phyloP scores from a whole-genome alignment of 2,888 invertebrate genomes.

The Eurytoma adleriae region DNA sequence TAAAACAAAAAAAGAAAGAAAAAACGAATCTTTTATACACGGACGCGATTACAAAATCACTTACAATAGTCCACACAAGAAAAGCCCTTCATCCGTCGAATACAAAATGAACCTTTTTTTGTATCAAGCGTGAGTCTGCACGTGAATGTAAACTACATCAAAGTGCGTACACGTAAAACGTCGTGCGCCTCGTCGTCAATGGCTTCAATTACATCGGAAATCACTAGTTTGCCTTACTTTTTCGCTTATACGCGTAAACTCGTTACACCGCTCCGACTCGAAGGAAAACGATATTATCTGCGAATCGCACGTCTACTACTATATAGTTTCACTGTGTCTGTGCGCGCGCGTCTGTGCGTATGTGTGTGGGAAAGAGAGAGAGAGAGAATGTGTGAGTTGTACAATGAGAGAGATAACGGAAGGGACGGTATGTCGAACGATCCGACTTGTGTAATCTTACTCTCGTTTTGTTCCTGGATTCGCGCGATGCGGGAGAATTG shows the following conservation, averaged over 20 bases:
- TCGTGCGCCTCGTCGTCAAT: constrained; percentile 56
- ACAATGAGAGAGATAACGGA: constrained; percentile 57
- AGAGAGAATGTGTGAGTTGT: not conserved
- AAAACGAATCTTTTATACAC: too few relatives aligned
- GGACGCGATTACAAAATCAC: too few relatives aligned
- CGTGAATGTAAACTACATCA: constrained; percentile 71
- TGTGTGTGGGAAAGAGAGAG: not conserved
- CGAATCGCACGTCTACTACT: not conserved
- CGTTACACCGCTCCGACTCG: not conserved
- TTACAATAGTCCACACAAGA: too few relatives aligned
- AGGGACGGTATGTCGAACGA: constrained; percentile 65
- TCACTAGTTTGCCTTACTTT: constrained; percentile 25
- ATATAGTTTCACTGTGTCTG: not conserved
- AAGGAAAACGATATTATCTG: not conserved
- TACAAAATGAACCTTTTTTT: too few relatives aligned
- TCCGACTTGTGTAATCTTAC: constrained; percentile 33
- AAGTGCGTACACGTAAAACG: constrained; percentile 61
- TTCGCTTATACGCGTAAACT: not conserved
- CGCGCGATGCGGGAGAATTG: constrained; percentile 35
- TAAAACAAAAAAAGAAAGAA: too few relatives aligned
- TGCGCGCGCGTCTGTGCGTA: not conserved
- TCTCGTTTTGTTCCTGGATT: not conserved
- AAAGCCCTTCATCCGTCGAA: too few relatives aligned
- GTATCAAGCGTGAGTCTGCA: constrained; percentile 71
- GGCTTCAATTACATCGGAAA: constrained; percentile 37